Base-by-base conservation (phyloP, 2,797 vertebrate species). In the Pseudochromis fuscus region DNA sequence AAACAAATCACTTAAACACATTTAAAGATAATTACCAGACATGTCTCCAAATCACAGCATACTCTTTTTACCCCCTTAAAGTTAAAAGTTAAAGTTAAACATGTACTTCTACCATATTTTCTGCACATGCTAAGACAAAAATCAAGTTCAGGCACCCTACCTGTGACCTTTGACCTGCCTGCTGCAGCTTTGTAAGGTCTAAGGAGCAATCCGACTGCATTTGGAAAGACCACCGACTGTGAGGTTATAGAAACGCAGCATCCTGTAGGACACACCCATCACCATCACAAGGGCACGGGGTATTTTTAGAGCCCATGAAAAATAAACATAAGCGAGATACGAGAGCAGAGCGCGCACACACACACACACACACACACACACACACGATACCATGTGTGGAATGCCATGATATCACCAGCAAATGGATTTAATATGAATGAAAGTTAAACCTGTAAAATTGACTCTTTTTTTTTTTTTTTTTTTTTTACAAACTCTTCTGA, bases 241-340 rank as follows among this genome's bases (percentile, higher is more conserved):
- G 31, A 72, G 72, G 79, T 91, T 93, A 89, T 92, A 92, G 83
- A 74, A 37, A 38, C 78, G 49, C 77, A 92, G 92, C 93, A 94
- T 94, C 93, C 82, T 65, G 62, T 13, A 75, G 70, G 88, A 86
- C 89, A 87, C 94, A 87, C 91, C 91, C 92, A 91, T 87, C 84
- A 35, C 85, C 84, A 88, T 80, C 84, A 88, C 80, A 88, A 87
- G 85, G 92, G 42, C 87, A 81, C 5, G 6, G 61, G 67, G 52
- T 94, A 93, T 91, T 93, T 94, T 92, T 94, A 94, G 90, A 82
- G 24, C 30, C 31, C 68, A 59, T 64, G 68, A 75, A 71, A 81
- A 78, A 87, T 86, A 77, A 88, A 84, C 81, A 88, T 66, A 87
- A 52, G 81, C 48, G 24, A 62, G 59, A 71, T 70, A 67, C n/a